Evolutionary conservation across 2,888 invertebrate species (phyloP).

Genomic region (Drosophila demipolita): DNA sequence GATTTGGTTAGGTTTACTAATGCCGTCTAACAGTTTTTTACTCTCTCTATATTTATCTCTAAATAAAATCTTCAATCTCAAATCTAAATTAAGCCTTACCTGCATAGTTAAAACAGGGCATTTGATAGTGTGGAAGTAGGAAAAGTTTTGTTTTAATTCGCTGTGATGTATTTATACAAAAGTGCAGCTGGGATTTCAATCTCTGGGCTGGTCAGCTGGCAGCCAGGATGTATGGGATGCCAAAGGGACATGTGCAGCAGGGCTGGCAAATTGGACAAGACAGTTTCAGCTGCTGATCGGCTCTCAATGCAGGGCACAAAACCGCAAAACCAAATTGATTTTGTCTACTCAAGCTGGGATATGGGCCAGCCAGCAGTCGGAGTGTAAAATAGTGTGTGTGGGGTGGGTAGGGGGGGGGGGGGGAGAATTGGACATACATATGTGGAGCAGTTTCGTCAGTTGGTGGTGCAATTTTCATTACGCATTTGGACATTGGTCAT

Average conservation of each 20-base stretch:
- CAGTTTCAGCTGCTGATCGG: slow-evolving; percentile 41
- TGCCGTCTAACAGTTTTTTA: neutral
- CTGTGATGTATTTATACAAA: slow-evolving; percentile 64
- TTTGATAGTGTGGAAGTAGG: neutral
- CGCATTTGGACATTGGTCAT: slow-evolving; percentile 65
- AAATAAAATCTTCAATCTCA: no score
- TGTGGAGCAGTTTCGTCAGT: slow-evolving; percentile 47
- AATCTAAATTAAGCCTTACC: neutral
- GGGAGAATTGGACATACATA: neutral
- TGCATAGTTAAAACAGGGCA: neutral
- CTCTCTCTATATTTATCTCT: no score
- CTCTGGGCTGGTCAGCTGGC: slow-evolving; percentile 12
- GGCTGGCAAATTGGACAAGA: slow-evolving; percentile 60
- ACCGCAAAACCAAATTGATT: slow-evolving; percentile 79
- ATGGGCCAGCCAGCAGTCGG: slow-evolving; percentile 26
- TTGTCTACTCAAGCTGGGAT: slow-evolving; percentile 73
- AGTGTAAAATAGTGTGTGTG: neutral
- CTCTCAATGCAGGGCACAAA: slow-evolving; percentile 49
- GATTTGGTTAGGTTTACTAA: neutral
- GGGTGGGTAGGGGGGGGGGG: neutral
- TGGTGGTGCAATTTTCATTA: slow-evolving; percentile 74
- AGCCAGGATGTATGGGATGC: slow-evolving; percentile 16
- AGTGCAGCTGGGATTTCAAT: slow-evolving; percentile 54
- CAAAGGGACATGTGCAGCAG: slow-evolving; percentile 41
- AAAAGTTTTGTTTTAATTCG: slow-evolving; percentile 46